Conservation (phyloP, 2,888 invertebrate species). For the Notodonta dromedarius region DNA sequence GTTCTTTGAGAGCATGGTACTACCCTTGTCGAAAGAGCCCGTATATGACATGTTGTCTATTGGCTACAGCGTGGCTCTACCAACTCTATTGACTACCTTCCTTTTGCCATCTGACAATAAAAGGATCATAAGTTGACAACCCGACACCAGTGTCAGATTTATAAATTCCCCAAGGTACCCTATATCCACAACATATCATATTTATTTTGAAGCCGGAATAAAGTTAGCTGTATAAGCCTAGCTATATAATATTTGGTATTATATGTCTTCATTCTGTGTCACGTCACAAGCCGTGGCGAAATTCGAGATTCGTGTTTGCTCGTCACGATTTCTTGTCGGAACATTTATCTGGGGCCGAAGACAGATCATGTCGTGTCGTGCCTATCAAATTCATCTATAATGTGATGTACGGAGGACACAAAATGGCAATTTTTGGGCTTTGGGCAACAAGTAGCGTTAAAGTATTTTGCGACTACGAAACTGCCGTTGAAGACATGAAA, state of each 20-base stretch:
- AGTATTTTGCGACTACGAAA: too few relatives aligned
- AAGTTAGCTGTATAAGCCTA: slow-evolving; percentile 33
- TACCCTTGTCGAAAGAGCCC: too few relatives aligned
- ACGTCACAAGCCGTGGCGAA: slow-evolving; percentile 53
- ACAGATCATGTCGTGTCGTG: slow-evolving; percentile 37
- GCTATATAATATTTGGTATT: slow-evolving; percentile 28
- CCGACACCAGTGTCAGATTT: slow-evolving; percentile 44
- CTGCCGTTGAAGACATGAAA: too few relatives aligned
- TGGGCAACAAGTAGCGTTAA: neutral
- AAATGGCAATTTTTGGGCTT: neutral
- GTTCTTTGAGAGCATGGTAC: too few relatives aligned
- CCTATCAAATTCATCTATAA: slow-evolving; percentile 24
- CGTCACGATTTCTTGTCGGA: slow-evolving; percentile 39
- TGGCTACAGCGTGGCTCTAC: too few relatives aligned
- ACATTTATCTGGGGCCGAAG: slow-evolving; percentile 47
- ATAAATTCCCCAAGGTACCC: slow-evolving; percentile 43
- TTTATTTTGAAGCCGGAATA: slow-evolving; percentile 44
- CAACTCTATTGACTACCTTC: too few relatives aligned
- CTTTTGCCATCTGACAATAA: too few relatives aligned
- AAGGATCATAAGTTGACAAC: slow-evolving; percentile 25
- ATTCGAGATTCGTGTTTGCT: slow-evolving; percentile 54
- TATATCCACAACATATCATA: slow-evolving; percentile 37
- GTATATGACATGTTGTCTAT: too few relatives aligned
- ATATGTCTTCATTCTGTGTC: slow-evolving; percentile 49
- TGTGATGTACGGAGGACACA: slow-evolving; percentile 17